phyloP scores from a whole-genome alignment of 2,888 invertebrate genomes.

The Falcaria lacertinaria region DNA sequence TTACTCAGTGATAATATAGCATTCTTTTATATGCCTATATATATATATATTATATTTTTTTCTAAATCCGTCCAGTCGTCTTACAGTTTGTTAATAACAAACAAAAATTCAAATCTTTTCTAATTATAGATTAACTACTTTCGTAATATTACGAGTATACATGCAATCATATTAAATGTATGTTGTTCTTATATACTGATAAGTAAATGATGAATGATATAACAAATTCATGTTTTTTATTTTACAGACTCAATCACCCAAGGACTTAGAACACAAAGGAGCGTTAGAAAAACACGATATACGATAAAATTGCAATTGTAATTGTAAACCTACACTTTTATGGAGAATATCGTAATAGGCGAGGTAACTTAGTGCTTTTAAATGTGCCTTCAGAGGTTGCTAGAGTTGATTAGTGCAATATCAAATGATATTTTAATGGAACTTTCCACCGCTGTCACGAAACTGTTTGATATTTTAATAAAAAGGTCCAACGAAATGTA shows the following conservation, averaged over 20 bases:
- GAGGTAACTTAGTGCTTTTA: slow-evolving; percentile 47
- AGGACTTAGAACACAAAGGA: slow-evolving; percentile 24
- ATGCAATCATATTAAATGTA: too few relatives aligned
- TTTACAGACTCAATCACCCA: slow-evolving; percentile 25
- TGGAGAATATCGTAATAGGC: slow-evolving; percentile 14
- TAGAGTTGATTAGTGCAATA: slow-evolving; percentile 46
- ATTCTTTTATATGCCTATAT: too few relatives aligned
- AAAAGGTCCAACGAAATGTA: background rate
- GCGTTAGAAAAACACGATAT: slow-evolving; percentile 11
- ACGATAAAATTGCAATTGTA: slow-evolving; percentile 3
- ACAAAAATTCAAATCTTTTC: too few relatives aligned
- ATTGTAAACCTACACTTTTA: too few relatives aligned
- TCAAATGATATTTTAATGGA: slow-evolving; percentile 23
- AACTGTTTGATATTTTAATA: background rate
- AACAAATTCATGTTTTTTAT: slow-evolving; percentile 12
- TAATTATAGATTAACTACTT: too few relatives aligned
- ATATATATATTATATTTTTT: too few relatives aligned
- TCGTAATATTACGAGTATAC: too few relatives aligned
- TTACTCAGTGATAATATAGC: too few relatives aligned
- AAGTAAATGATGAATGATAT: background rate
- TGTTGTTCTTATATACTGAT: too few relatives aligned
- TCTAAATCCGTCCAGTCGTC: too few relatives aligned
- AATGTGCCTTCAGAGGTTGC: slow-evolving; percentile 64
- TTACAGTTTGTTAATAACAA: too few relatives aligned
- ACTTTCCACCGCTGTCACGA: background rate